Evolutionary conservation across 2,797 vertebrate species (phyloP).

Genomic region (Crenichthys baileyi): DNA sequence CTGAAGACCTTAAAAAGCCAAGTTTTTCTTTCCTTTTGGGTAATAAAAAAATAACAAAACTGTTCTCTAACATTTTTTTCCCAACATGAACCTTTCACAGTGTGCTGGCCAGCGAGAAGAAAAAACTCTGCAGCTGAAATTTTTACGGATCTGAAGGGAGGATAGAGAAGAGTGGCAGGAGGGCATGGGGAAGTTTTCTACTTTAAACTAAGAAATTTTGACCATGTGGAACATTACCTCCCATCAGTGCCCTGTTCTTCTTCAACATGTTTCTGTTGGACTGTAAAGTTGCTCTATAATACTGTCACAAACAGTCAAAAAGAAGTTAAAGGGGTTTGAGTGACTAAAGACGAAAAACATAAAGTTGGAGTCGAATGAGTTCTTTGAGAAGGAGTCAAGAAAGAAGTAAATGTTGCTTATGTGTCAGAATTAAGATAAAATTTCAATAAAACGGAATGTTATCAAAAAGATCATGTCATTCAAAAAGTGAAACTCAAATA

Average conservation of each 20-base stretch:
- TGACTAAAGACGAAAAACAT: slow-evolving; percentile 5
- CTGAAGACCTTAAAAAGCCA: slow-evolving; percentile 4
- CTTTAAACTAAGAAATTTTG: not conserved
- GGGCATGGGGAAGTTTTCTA: not conserved
- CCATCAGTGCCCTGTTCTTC: not conserved
- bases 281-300: not conserved
- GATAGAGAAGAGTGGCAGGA: not conserved
- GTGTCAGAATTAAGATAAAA: too few species aligned
- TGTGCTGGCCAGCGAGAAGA: not conserved
- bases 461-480: too few species aligned
- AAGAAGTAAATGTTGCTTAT: slow-evolving; percentile 3
- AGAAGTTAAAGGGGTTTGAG: slow-evolving; percentile 22
- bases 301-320: not conserved
- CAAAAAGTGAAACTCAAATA: too few species aligned
- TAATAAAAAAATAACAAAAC: not conserved
- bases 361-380: slow-evolving; percentile 14
- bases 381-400: slow-evolving; percentile 22
- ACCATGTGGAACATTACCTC: not conserved
- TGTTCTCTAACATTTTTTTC: slow-evolving; percentile 4
- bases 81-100: slow-evolving; percentile 17
- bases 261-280: not conserved
- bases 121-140: slow-evolving; percentile 40
- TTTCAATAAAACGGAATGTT: too few species aligned
- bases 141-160: slow-evolving; percentile 38
- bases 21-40: not conserved